Conservation (phyloP, 1,140 invertebrate species). For the Samia ricini region DNA sequence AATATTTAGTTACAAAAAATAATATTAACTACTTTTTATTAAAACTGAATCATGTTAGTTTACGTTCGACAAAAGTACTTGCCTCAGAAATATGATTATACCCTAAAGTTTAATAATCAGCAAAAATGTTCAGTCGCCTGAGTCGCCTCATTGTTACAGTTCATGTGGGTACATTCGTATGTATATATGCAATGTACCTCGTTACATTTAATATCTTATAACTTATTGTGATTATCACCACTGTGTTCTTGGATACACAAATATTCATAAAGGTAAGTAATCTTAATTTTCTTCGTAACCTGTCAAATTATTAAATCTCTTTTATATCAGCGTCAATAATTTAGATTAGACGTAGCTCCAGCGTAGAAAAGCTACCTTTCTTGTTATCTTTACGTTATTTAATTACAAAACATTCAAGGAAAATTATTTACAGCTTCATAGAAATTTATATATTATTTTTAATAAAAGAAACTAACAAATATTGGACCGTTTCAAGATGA, state of each 20-base stretch:
- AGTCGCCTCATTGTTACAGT: slow-evolving; percentile 9
- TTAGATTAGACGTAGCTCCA: not conserved
- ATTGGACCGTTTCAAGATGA: not conserved
- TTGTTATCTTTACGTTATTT: not conserved
- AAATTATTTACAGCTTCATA: not conserved
- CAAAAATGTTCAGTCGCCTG: slow-evolving; percentile 2
- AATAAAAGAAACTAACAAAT: not conserved
- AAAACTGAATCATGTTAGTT: slow-evolving; percentile 5
- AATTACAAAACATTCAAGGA: not conserved
- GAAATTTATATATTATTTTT: not conserved
- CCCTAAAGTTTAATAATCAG: slow-evolving; percentile 19
- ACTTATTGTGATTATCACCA: not conserved
- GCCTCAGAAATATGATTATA: slow-evolving; percentile 19
- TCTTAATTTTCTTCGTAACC: not conserved
- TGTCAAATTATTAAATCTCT: not conserved
- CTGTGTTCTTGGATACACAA: not conserved
- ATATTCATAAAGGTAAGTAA: slow-evolving; percentile 5
- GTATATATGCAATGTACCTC: not conserved
- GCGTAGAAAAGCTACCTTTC: not conserved
- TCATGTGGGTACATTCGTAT: not conserved
- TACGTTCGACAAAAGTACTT: slow-evolving; percentile 15
- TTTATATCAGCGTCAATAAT: not conserved
- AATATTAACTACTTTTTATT: not conserved
- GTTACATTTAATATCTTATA: not conserved
- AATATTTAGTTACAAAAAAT: not conserved